These are phyloP conservation scores for Clamator glandarius DNA, from an alignment of 2,797 vertebrate species.

Conservation along the genomic window DNA sequence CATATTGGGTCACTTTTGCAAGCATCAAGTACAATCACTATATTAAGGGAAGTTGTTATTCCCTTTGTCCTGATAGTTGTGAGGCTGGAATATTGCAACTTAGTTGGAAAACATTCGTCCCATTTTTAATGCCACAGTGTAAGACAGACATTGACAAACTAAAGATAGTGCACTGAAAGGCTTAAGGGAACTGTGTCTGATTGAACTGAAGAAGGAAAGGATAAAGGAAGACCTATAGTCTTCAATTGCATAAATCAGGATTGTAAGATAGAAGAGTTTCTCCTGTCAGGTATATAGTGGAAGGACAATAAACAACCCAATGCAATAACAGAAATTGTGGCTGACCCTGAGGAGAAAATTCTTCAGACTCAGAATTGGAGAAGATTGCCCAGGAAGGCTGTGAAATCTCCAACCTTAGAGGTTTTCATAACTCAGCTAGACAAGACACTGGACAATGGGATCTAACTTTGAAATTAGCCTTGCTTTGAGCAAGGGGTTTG, in stretches of 20 bases:
- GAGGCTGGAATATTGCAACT: not conserved
- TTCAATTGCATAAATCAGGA: not conserved
- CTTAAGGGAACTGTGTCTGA: not conserved
- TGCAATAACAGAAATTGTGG: not conserved
- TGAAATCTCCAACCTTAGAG: too few species aligned
- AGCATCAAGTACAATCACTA: not conserved
- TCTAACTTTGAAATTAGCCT: not conserved
- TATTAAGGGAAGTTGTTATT: not conserved
- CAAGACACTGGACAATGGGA: not conserved
- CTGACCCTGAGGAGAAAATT: not conserved
- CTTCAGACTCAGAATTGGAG: not conserved
- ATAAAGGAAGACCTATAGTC: not conserved
- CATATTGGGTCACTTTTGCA: not conserved
- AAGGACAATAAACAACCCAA: not conserved
- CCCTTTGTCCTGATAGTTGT: not conserved
- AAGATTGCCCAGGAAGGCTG: too few species aligned
- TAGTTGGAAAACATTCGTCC: not conserved
- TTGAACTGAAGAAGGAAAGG: not conserved
- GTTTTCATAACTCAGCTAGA: not conserved
- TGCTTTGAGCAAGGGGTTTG: not conserved
- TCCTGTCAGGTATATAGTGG: not conserved
- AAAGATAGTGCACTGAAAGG: not conserved
- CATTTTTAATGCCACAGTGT: not conserved
- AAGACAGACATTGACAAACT: not conserved
- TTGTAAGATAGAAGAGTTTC: not conserved